These are phyloP conservation scores for Steinernema feltiae DNA, from an alignment of 1,140 invertebrate genomes.

Conservation along the genomic window DNA sequence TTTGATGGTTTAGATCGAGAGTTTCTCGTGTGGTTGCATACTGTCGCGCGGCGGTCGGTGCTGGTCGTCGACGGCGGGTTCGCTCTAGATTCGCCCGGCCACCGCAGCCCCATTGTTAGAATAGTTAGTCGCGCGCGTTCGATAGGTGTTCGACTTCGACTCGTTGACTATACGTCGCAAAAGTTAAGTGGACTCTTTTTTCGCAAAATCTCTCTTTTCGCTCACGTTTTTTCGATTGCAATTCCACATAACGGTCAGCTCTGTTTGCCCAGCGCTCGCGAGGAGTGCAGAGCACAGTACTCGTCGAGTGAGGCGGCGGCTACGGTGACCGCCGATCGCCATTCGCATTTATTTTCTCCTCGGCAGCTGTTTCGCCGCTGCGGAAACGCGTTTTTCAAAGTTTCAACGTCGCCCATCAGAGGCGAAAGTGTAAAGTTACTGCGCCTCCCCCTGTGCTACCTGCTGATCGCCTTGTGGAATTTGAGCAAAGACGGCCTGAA, in stretches of 20 bases:
- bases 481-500: too few species aligned
- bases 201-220: background rate
- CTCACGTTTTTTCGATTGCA: constrained; percentile 14
- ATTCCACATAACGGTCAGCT: background rate
- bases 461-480: too few species aligned
- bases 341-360: too few species aligned
- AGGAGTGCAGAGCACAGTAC: too few species aligned
- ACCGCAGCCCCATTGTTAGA: constrained; percentile 7
- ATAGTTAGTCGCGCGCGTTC: constrained; percentile 14
- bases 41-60: constrained; percentile 14
- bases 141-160: constrained; percentile 7
- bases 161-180: background rate
- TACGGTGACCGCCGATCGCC: too few species aligned
- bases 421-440: too few species aligned
- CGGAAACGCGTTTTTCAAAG: background rate
- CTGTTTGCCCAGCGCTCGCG: too few species aligned
- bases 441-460: too few species aligned
- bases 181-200: constrained; percentile 14
- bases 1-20: constrained; percentile 15
- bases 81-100: constrained; percentile 9
- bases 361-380: background rate
- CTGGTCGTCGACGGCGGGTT: background rate
- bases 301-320: too few species aligned
- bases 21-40: constrained; percentile 15
- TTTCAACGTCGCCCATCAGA: too few species aligned